Base-by-base conservation (phyloP, 2,888 invertebrate species). In the Sialis fuliginosa region DNA sequence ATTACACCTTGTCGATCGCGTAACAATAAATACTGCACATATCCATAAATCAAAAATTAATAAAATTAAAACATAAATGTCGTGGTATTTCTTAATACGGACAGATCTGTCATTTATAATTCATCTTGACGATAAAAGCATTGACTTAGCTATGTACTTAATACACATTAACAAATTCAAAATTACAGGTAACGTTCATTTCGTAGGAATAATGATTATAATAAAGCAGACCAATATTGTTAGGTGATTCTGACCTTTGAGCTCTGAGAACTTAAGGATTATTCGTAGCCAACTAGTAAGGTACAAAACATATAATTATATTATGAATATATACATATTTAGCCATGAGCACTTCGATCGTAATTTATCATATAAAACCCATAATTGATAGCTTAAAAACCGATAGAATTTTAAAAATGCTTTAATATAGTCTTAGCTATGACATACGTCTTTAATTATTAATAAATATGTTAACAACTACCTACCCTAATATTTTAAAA, bases 371-470 rank as follows among this genome's bases (percentile, higher is more conserved):
- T 42, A 31, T 31, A 42, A 42, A 42, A 42, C 22, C 22, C 42
- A 42, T 42, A 42, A 42, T 42, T 42, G 42, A 42, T 42, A 42
- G 42, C 42, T 42, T 42, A 7, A 42, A 42, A 42, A 12, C 30
- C 42, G 42, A 42, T 42, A 42, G 42, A 22, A 42, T 42, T 13
- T 42, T 42, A 42, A 42, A 42, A 42, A 42, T 42, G 22, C 42
- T 10, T 22, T 10, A 7, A 7, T 42, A 9, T 42, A 42, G 10
- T 42, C 22, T 42, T 42, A 42, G 42, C 22, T 12, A 8, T 30
- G 42, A 42, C 42, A 31, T 42, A 42, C 42, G 42, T 42, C 10
- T 42, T 10, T 7, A 30, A 30, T 22, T n/a, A 10, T 37, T n/a
- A 37, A 22, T 22, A 22, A 7, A 37, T 6, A 7, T 37, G 6